Conservation (phyloP, 2,888 invertebrate genomes). For the Cryptocephalus moraei region DNA sequence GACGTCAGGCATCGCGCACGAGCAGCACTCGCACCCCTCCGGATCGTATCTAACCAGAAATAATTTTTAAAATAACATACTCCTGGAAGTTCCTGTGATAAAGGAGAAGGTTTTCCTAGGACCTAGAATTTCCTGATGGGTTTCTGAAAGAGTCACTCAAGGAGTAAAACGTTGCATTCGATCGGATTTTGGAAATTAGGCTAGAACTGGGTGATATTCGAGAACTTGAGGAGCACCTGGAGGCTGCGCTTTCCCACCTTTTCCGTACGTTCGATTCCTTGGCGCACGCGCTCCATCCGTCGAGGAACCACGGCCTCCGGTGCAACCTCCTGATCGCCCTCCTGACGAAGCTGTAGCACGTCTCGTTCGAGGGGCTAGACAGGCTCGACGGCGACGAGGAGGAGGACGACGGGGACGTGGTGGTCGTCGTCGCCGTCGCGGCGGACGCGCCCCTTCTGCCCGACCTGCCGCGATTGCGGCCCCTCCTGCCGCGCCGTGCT, state of each 20-base stretch:
- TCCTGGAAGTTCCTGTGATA: no score
- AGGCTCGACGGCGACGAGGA: constrained; percentile 73
- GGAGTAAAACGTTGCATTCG: no score
- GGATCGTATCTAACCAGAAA: constrained; percentile 32
- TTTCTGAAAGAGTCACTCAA: no score
- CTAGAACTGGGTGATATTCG: no score
- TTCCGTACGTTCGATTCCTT: constrained; percentile 19
- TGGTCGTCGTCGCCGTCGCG: background rate
- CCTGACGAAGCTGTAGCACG: constrained; percentile 87
- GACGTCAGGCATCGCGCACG: constrained; percentile 43
- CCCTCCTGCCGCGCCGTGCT: constrained; percentile 37
- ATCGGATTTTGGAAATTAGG: no score
- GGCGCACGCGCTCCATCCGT: constrained; percentile 56
- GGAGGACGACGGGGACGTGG: constrained; percentile 5
- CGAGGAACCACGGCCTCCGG: constrained; percentile 60
- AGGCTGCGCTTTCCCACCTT: background rate
- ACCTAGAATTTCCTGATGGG: no score
- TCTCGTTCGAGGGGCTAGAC: constrained; percentile 84
- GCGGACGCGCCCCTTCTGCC: constrained; percentile 33
- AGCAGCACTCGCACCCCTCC: constrained; percentile 49
- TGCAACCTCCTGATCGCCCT: constrained; percentile 69
- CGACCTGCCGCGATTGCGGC: constrained; percentile 47
- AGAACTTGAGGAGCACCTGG: no score
- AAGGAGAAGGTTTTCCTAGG: no score
- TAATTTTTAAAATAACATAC: no score